Evolutionary conservation across 1,140 invertebrate species (phyloP).

Genomic region (Linepithema humile): DNA sequence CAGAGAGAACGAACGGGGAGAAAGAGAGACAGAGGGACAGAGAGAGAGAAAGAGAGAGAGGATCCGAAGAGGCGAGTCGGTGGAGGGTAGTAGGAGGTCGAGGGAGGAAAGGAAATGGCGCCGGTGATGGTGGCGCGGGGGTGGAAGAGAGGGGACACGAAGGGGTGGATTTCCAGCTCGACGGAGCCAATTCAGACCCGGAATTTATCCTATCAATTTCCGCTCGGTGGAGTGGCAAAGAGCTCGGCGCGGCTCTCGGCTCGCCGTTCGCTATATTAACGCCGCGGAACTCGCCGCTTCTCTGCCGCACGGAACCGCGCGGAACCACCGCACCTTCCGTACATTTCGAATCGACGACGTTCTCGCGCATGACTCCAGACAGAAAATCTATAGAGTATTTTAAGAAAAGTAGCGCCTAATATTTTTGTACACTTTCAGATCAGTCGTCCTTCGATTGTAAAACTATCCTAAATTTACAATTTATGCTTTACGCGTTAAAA

Average conservation of each 20-base stretch:
- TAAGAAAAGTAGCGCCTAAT: too few species aligned
- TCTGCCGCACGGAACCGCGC: constrained; percentile 47
- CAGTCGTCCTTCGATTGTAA: too few species aligned
- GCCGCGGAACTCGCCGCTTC: constrained; percentile 77
- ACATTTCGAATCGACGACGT: constrained; percentile 8
- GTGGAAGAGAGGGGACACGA: constrained; percentile 37
- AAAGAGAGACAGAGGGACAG: constrained; percentile 2
- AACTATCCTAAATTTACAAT: too few species aligned
- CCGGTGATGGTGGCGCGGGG: constrained; percentile 43
- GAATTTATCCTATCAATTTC: constrained; percentile 89
- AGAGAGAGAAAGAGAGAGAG: constrained; percentile 10
- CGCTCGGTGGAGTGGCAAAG: constrained; percentile 87
- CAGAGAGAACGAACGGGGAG: background rate
- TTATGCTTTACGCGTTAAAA: too few species aligned
- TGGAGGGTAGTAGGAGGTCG: constrained; percentile 57
- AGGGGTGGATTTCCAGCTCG: constrained; percentile 84
- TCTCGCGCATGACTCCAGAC: constrained; percentile 31
- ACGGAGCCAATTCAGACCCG: constrained; percentile 87
- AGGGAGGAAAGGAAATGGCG: constrained; percentile 63
- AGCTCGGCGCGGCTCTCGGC: constrained; percentile 80
- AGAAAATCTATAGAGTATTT: background rate
- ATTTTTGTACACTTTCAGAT: too few species aligned
- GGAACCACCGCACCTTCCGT: background rate
- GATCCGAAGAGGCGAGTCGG: constrained; percentile 58
- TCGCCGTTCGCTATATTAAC: constrained; percentile 83